phyloP scores from a whole-genome alignment of 2,113 vertebrate genomes.

The Piaya cayana region DNA sequence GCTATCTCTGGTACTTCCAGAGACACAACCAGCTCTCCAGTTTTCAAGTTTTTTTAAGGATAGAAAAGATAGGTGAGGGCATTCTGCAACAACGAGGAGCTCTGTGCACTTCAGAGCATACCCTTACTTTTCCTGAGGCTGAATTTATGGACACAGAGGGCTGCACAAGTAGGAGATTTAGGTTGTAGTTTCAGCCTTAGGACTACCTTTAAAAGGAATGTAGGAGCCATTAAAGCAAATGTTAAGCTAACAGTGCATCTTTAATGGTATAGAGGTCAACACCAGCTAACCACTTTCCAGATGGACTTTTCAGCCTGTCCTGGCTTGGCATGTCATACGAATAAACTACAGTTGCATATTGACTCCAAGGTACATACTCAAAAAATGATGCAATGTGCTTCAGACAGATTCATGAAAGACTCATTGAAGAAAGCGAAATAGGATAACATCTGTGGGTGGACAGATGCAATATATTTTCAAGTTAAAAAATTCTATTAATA shows the following conservation, averaged over 20 bases:
- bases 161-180: not conserved
- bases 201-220: not conserved
- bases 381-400: not conserved
- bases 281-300: not conserved
- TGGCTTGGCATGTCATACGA: not conserved
- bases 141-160: not conserved
- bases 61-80: not conserved
- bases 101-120: not conserved
- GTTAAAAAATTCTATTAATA: not conserved
- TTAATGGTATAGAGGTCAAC: not conserved
- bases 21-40: not conserved
- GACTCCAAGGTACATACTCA: not conserved
- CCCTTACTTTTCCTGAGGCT: not conserved
- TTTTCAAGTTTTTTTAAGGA: not conserved
- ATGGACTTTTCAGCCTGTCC: not conserved
- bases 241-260: not conserved
- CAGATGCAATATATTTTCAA: not conserved
- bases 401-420: not conserved
- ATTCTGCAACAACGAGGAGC: not conserved
- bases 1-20: not conserved
- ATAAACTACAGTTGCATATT: not conserved
- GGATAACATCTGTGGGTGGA: not conserved
- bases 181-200: rapidly evolving
- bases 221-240: not conserved
- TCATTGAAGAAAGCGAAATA: not conserved